These are phyloP conservation scores for Oryzias sinensis DNA, from an alignment of 2,797 vertebrate genomes.

Conservation along the genomic window DNA sequence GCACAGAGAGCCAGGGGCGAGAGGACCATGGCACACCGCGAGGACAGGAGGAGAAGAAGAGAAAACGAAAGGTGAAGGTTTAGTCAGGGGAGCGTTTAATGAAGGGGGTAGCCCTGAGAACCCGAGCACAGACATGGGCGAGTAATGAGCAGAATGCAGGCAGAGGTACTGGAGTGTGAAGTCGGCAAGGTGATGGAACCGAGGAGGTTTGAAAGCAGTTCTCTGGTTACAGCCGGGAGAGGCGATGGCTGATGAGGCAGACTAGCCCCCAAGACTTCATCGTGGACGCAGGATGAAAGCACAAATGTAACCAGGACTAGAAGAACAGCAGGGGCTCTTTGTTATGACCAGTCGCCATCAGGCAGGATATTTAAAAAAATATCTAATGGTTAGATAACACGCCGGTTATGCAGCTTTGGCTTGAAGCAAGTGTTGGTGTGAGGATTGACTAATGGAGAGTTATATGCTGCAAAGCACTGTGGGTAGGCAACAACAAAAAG, in stretches of 20 bases:
- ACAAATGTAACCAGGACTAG: slow-evolving; percentile 17
- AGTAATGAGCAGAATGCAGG: slow-evolving; percentile 34
- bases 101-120: background rate
- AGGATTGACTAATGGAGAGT: slow-evolving; percentile 18
- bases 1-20: slow-evolving; percentile 47
- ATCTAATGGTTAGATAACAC: slow-evolving; percentile 31
- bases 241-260: slow-evolving; percentile 6
- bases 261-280: slow-evolving; percentile 27
- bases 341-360: slow-evolving; percentile 13
- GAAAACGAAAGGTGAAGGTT: slow-evolving; percentile 8
- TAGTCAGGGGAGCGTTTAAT: slow-evolving; percentile 10
- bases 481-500: slow-evolving; percentile 35
- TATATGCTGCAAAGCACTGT: slow-evolving; percentile 21
- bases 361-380: slow-evolving; percentile 28
- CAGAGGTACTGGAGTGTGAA: slow-evolving; percentile 7
- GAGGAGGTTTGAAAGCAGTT: slow-evolving; percentile 10
- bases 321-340: slow-evolving; percentile 3
- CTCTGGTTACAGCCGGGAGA: slow-evolving; percentile 28
- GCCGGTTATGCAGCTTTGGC: slow-evolving; percentile 16
- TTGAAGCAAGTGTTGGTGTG: slow-evolving; percentile 17
- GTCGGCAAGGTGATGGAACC: slow-evolving; percentile 5
- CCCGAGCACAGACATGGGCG: slow-evolving; percentile 1
- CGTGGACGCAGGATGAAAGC: slow-evolving; percentile 23
- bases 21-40: slow-evolving; percentile 31
- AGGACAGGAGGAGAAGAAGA: background rate